Evolutionary conservation across 2,797 vertebrate species (phyloP).

Genomic region (Falco peregrinus): DNA sequence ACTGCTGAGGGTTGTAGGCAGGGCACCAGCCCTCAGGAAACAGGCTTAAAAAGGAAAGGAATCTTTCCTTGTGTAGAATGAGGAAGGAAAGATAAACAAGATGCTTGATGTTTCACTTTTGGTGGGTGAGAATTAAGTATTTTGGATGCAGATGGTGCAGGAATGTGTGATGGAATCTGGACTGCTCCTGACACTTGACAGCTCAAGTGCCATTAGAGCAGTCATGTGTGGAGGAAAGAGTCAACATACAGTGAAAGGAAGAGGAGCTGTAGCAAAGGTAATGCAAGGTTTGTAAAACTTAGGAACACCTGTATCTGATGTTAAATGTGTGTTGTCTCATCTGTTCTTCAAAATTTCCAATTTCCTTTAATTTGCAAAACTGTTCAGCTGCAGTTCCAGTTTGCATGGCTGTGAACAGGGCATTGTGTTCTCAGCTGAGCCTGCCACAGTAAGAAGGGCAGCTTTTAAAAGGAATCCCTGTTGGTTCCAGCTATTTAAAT

Average conservation of each 20-base stretch:
- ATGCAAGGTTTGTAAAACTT: background rate
- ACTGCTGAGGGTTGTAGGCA: background rate
- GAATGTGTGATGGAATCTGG: background rate
- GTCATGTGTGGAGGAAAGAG: background rate
- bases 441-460: background rate
- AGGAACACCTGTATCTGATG: background rate
- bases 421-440: accelerated
- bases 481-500: background rate
- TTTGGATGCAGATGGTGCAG: background rate
- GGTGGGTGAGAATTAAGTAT: background rate
- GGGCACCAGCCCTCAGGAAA: background rate
- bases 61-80: background rate
- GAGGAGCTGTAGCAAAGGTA: background rate
- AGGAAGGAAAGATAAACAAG: background rate
- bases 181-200: background rate
- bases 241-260: background rate
- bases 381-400: background rate
- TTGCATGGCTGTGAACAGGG: background rate
- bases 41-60: background rate
- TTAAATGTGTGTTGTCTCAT: background rate
- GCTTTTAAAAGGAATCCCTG: background rate
- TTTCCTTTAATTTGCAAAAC: background rate
- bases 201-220: background rate
- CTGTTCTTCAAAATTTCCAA: background rate
- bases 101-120: background rate